Evolutionary conservation across 2,113 vertebrate species (phyloP), one percentile per base, ranked within the genome.

Genomic region (Leuciscus idus): DNA sequence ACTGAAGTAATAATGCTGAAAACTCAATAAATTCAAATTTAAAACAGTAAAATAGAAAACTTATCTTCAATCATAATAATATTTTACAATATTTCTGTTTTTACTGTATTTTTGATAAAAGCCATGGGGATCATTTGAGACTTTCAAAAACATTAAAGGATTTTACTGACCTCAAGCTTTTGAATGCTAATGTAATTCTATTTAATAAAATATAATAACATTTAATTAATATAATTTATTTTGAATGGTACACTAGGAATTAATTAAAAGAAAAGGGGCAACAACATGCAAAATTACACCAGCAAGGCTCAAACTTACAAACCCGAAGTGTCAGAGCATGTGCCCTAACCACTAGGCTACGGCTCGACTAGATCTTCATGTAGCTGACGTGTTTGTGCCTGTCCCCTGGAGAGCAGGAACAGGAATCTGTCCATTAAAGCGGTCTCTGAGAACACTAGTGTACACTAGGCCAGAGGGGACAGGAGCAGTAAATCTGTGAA

Each of bases 401-500:
- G 78, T 81, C 62, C 62, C 46, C 80, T 52, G 28, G 26, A 78
- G 61, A 66, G 13, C 46, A 50, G 28, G 21, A 78, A 72, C 55
- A 83, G 30, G 30, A 28, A 12, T 50, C 78, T 85, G 52, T 59
- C 62, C 84, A 78, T 78, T 85, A 85, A 78, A 68, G 59, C 48
- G 30, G 73, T 84, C 23, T 84, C 83, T 84, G 26, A 66, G 57
- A 77, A 76, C 30, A 64, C 73, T 66, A 59, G 61, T 84, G 84
- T 88, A 72, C 57, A 64, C 36, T 36, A 0, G 62, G 76, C 77
- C 23, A 85, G 59, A 73, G 52, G 74, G 86, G 55, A 83, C 64
- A 55, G 50, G 48, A 74, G 52, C 66, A 61, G 73, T 83, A 57
- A 86, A 79, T 21, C 80, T 77, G 72, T 83, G 48, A 87, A 85